phyloP scores from a whole-genome alignment of 2,113 vertebrate species.

The Raja brachyura region DNA sequence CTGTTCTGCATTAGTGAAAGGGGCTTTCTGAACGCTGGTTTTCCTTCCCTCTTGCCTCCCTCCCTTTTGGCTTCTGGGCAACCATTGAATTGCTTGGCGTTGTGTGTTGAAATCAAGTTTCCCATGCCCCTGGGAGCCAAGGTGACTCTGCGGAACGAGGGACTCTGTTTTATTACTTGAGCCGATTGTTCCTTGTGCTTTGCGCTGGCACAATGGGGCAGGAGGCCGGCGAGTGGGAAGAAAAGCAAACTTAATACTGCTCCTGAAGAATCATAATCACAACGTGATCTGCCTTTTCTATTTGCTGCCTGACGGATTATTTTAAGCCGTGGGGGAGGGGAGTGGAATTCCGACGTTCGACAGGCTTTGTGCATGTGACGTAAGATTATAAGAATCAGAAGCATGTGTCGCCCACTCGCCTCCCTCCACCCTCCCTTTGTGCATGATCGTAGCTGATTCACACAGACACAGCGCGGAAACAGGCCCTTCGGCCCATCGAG shows the following conservation, averaged over 20 bases:
- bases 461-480: too few relatives aligned
- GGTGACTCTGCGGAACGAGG: constrained; percentile 12
- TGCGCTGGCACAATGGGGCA: neutral
- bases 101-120: neutral
- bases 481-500: too few relatives aligned
- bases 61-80: neutral
- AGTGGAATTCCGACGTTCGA: too few relatives aligned
- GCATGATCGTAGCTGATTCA: too few relatives aligned
- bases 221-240: neutral
- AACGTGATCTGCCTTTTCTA: neutral
- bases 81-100: neutral
- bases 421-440: too few relatives aligned
- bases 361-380: too few relatives aligned
- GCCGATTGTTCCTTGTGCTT: constrained; percentile 11
- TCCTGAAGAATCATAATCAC: neutral
- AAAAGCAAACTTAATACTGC: neutral
- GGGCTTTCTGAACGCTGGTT: neutral
- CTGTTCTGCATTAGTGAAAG: neutral
- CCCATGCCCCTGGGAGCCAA: constrained; percentile 31
- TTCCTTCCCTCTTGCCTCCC: neutral
- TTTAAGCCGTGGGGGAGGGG: neutral
- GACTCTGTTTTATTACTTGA: neutral
- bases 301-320: neutral
- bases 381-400: too few relatives aligned
- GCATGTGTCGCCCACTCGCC: too few relatives aligned